phyloP scores from a whole-genome alignment of 92 coral and sea anemone genomes.

The Porites divaricata region DNA sequence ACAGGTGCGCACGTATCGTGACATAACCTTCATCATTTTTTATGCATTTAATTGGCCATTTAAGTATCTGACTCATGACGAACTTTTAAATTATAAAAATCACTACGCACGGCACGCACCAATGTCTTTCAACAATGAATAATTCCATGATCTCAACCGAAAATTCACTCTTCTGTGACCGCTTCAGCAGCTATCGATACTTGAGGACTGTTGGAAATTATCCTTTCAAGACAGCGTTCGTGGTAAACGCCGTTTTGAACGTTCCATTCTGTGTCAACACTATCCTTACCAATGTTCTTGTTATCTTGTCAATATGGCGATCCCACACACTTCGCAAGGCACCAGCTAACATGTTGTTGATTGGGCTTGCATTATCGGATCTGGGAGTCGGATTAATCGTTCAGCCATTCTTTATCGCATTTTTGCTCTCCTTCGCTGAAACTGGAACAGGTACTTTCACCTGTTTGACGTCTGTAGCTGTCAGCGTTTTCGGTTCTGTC shows the following conservation, averaged over 20 bases:
- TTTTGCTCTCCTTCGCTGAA: not conserved
- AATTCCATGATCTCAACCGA: not conserved
- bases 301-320: constrained; percentile 36
- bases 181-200: not conserved
- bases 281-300: constrained; percentile 24
- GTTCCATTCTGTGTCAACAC: constrained; percentile 26
- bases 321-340: constrained; percentile 6
- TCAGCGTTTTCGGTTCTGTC: not conserved
- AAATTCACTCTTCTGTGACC: not conserved
- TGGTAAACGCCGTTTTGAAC: constrained; percentile 28
- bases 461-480: not conserved
- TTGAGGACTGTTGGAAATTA: not conserved
- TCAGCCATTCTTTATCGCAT: constrained; percentile 25
- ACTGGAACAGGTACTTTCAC: not conserved
- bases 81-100: too few species aligned
- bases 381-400: constrained; percentile 28
- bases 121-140: not conserved
- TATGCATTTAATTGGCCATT: too few species aligned
- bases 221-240: constrained; percentile 26
- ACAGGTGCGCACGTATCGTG: too few species aligned
- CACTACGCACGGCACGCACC: too few species aligned
- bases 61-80: too few species aligned
- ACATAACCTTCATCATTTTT: too few species aligned
- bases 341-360: constrained; percentile 29
- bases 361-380: constrained; percentile 36